phyloP scores from a whole-genome alignment of 1,140 invertebrate genomes.

The Drosophila pruinosa region DNA sequence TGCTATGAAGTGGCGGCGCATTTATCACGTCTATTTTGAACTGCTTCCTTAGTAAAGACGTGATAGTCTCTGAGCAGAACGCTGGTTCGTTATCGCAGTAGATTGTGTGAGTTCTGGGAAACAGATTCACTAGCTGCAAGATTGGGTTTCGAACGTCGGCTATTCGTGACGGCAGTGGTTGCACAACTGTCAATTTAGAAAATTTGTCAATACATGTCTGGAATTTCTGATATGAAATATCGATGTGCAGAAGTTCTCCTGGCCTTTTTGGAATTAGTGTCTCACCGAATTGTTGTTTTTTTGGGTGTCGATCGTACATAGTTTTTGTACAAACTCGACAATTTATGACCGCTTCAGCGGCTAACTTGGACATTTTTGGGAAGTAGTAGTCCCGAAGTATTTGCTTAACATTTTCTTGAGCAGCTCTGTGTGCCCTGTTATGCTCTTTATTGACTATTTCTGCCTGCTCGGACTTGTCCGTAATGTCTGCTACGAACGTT shows the following conservation, averaged over 20 bases:
- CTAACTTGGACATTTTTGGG: slow-evolving; percentile 32
- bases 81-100: slow-evolving; percentile 8
- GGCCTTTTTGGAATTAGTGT: slow-evolving; percentile 1
- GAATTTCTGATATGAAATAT: slow-evolving; percentile 8
- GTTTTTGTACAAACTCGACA: slow-evolving; percentile 10
- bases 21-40: not conserved
- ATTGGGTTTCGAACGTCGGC: not conserved
- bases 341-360: slow-evolving; percentile 3
- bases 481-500: not conserved
- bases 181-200: not conserved
- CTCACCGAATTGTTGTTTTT: slow-evolving; percentile 5
- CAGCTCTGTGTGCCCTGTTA: slow-evolving; percentile 1
- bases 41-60: not conserved
- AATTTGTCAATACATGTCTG: not conserved
- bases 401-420: slow-evolving; percentile 17
- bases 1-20: not conserved
- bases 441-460: not conserved
- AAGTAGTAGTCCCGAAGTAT: slow-evolving; percentile 23
- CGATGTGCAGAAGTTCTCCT: slow-evolving; percentile 16
- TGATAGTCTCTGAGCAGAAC: no score
- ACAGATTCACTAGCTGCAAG: not conserved
- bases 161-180: not conserved
- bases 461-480: no score
- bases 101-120: not conserved
- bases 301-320: slow-evolving; percentile 15